Percentiles rank a stretch among this genome's conserved stretches.
These are phyloP conservation scores for Phyllostomus hastatus DNA, from an alignment of 2,113 vertebrate genomes.

Conservation along the genomic window DNA sequence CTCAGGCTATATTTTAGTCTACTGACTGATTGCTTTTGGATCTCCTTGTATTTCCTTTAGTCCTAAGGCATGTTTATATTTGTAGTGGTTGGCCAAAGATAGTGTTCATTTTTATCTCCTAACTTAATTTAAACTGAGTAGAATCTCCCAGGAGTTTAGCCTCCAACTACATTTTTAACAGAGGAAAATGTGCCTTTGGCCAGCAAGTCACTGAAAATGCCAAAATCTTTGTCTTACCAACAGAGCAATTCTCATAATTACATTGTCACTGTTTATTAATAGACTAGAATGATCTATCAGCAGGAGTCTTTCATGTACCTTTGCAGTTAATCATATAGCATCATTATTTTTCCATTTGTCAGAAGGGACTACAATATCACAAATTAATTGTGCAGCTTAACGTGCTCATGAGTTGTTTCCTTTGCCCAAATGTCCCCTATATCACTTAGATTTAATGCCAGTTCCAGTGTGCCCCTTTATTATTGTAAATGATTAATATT, in stretches of 20 bases:
- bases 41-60: background rate
- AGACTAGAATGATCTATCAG: background rate
- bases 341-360: slow-evolving; percentile 26
- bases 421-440: background rate
- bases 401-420: slow-evolving; percentile 2
- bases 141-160: background rate
- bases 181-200: background rate
- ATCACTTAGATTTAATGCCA: background rate
- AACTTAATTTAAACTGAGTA: background rate
- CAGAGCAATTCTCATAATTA: background rate
- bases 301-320: background rate
- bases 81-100: background rate
- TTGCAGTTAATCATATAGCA: background rate
- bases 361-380: background rate
- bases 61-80: background rate
- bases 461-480: background rate
- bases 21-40: background rate
- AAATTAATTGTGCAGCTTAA: background rate
- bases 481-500: background rate
- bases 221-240: background rate
- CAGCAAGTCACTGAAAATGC: background rate
- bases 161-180: background rate
- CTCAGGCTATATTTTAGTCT: background rate
- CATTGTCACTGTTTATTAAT: slow-evolving; percentile 14
- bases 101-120: background rate